Evolutionary conservation across 2,113 vertebrate species (phyloP).

Genomic region (Bostrychus sinensis): DNA sequence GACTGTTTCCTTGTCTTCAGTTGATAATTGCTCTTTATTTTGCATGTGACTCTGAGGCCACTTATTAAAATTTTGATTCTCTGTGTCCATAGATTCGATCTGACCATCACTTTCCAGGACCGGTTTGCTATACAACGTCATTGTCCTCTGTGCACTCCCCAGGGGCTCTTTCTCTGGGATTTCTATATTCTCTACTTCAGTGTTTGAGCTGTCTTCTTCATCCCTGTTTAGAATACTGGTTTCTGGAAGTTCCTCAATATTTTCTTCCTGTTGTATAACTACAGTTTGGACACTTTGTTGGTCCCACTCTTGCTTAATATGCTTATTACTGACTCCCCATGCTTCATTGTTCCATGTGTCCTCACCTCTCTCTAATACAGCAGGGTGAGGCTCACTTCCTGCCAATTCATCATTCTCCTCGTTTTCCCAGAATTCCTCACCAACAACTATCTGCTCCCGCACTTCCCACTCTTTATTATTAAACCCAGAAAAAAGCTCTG

Average conservation of each 20-base stretch:
- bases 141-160: slow-evolving; percentile 16
- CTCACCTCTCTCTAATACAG: slow-evolving; percentile 48
- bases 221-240: slow-evolving; percentile 20
- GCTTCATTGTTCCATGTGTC: slow-evolving; percentile 67
- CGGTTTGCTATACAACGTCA: slow-evolving; percentile 23
- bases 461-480: slow-evolving; percentile 64
- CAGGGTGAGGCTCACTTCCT: slow-evolving; percentile 76
- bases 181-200: slow-evolving; percentile 76
- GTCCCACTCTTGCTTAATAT: slow-evolving; percentile 17
- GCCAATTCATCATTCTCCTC: slow-evolving; percentile 81
- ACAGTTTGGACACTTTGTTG: slow-evolving; percentile 15
- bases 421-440: slow-evolving; percentile 74
- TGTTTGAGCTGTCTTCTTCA: neutral
- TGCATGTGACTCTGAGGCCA: slow-evolving; percentile 57
- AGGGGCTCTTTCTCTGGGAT: slow-evolving; percentile 65
- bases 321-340: slow-evolving; percentile 35
- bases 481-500: slow-evolving; percentile 73
- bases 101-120: slow-evolving; percentile 6
- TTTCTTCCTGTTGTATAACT: slow-evolving; percentile 76
- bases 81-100: slow-evolving; percentile 40
- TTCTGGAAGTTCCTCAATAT: slow-evolving; percentile 65
- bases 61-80: slow-evolving; percentile 76
- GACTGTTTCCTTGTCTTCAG: slow-evolving; percentile 21
- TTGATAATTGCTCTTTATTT: slow-evolving; percentile 25
- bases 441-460: slow-evolving; percentile 61